Evolutionary conservation across 2,888 invertebrate species (phyloP), one percentile per base, ranked within the genome.

Genomic region (Sarcophaga carnaria): DNA sequence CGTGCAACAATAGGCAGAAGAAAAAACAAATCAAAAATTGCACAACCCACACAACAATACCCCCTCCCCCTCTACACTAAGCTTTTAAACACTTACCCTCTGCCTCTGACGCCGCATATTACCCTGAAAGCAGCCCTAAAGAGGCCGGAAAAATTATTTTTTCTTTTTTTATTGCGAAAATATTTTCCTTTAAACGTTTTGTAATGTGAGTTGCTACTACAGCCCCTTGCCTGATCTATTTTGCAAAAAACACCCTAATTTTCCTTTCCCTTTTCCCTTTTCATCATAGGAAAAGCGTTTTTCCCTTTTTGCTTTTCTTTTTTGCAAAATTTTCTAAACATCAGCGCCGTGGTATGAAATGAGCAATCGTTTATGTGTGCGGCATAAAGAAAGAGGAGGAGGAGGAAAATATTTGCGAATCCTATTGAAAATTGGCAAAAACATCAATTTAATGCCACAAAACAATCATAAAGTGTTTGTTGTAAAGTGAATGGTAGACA

Each of bases 401-500:
- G 37, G 37, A 37, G 54, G 17, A 54, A 64, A 75, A 84, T 76
- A 79, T 92, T 92, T 92, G 92, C 92, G 37, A 92, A 92, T 92
- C 92, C 91, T 92, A 92, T 91, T 92, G 92, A 89, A 92, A 92
- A 92, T 92, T 92, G 92, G 91, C 92, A 92, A 92, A 37, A 92
- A 92, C 92, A 92, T 92, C 92, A 92, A 92, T 92, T 92, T 92
- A 90, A 90, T 91, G 92, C 92, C 92, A 90, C 92, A 92, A 91
- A 91, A 92, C 92, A 92, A 92, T 92, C 92, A 92, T 91, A 91
- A 92, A 92, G 91, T 92, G 92, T 91, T 91, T 72, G 74, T 67
- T 60, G 80, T 74, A 77, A 22, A 70, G 81, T 81, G 82, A 63
- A 67, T 54, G 37, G 37, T 0, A 37, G 37, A 37, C 37, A 37